Evolutionary conservation across 1,140 invertebrate genomes (phyloP).

Genomic region (Aporrectodea caliginosa): DNA sequence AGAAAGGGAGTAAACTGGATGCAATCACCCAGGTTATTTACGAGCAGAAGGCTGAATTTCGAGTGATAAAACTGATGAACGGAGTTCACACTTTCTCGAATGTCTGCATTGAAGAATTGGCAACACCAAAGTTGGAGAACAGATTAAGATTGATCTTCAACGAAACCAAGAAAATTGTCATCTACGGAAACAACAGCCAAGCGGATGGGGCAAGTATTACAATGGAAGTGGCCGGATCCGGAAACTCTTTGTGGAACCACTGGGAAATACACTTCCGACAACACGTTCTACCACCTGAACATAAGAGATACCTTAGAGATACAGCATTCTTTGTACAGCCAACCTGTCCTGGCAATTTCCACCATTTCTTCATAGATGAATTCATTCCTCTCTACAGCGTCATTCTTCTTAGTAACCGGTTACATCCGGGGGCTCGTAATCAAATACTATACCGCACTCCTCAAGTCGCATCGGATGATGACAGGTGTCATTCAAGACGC

Average conservation of each 20-base stretch:
- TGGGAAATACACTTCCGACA: slow-evolving; percentile 1
- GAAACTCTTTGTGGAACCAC: neutral
- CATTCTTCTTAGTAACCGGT: neutral
- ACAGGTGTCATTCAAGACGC: neutral
- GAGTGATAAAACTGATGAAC: too few species aligned
- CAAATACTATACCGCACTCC: slow-evolving; percentile 5
- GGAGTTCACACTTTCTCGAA: slow-evolving; percentile 14
- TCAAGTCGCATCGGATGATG: neutral
- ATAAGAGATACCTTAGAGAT: neutral
- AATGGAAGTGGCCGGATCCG: neutral
- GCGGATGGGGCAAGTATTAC: neutral
- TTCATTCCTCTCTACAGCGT: neutral
- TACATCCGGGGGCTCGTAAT: neutral
- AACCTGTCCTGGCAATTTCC: slow-evolving; percentile 20
- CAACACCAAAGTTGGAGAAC: neutral
- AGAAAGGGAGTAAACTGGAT: too few species aligned
- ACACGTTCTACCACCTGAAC: neutral
- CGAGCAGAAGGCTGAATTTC: too few species aligned
- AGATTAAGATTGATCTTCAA: neutral
- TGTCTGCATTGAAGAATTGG: slow-evolving; percentile 15
- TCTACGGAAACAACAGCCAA: neutral
- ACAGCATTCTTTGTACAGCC: slow-evolving; percentile 9
- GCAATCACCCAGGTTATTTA: too few species aligned
- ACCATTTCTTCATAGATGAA: slow-evolving; percentile 22
- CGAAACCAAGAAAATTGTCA: slow-evolving; percentile 15